A percentile compares a stretch with the other conserved stretches of the same genome.
These are phyloP conservation scores for Nudaria mundana DNA, from an alignment of 2,888 invertebrate species.

Conservation along the genomic window DNA sequence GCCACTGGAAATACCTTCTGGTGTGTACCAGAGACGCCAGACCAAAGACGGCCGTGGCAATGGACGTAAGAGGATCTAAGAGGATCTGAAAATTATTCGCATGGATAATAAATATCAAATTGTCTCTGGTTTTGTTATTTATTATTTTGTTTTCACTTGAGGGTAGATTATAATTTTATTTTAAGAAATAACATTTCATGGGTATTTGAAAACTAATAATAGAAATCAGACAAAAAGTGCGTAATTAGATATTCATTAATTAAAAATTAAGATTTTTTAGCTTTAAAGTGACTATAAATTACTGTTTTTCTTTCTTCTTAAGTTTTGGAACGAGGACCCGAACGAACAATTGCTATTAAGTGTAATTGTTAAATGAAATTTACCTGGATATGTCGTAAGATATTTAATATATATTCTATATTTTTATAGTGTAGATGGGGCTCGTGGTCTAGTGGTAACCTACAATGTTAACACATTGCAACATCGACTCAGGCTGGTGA, in stretches of 20 bases:
- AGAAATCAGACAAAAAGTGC: background rate
- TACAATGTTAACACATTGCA: background rate
- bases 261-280: conserved; percentile 12
- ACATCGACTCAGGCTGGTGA: too few relatives aligned
- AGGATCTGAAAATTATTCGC: too few relatives aligned
- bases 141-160: too few relatives aligned
- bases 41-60: too few relatives aligned
- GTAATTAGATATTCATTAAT: conserved; percentile 13
- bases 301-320: too few relatives aligned
- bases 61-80: too few relatives aligned
- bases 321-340: too few relatives aligned
- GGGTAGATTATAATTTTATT: conserved; percentile 7
- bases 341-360: conserved; percentile 1
- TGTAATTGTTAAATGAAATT: conserved; percentile 32
- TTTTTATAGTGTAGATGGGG: background rate
- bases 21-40: too few relatives aligned
- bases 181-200: background rate
- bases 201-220: conserved; percentile 13
- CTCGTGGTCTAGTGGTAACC: too few relatives aligned
- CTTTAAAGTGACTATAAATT: conserved; percentile 10
- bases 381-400: conserved; percentile 26
- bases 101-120: too few relatives aligned
- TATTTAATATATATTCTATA: background rate
- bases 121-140: too few relatives aligned
- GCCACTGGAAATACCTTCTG: too few relatives aligned